A percentile compares a stretch with the other conserved stretches of the same genome.
These are phyloP conservation scores for Hermodice carunculata DNA, from an alignment of 2,888 invertebrate genomes.

Conservation along the genomic window DNA sequence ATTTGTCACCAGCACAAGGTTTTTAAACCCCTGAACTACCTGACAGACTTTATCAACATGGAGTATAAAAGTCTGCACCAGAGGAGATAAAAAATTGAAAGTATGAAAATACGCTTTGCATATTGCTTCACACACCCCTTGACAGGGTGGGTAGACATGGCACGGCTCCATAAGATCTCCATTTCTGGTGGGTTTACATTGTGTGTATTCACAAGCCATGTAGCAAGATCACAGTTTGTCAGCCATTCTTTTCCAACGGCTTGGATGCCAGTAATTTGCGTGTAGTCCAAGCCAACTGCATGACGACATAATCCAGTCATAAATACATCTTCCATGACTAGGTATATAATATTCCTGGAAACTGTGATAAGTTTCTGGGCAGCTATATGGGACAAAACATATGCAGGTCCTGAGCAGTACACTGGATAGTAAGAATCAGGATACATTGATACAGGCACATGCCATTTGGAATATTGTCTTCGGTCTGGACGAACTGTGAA, in stretches of 20 bases:
- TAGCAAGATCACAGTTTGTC: constrained; percentile 37
- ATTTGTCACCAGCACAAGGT: too few species aligned
- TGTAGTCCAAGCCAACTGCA: constrained; percentile 32
- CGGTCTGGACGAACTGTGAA: constrained; percentile 44
- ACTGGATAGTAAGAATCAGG: constrained; percentile 43
- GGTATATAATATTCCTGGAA: constrained; percentile 27
- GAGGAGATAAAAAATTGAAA: too few species aligned
- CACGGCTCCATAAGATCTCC: constrained; percentile 28
- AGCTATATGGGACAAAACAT: constrained; percentile 39
- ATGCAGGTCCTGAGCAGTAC: constrained; percentile 45
- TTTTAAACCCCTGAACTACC: too few species aligned
- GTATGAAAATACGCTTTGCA: too few species aligned
- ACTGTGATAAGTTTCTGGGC: constrained; percentile 25
- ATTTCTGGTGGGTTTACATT: constrained; percentile 32
- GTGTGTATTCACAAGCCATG: constrained; percentile 40
- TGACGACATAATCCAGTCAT: constrained; percentile 38
- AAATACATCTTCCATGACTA: constrained; percentile 45
- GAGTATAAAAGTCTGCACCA: too few species aligned
- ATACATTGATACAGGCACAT: constrained; percentile 25
- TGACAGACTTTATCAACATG: too few species aligned
- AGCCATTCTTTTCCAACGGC: constrained; percentile 22
- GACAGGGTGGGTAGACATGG: not conserved
- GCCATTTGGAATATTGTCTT: constrained; percentile 35
- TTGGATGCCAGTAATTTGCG: constrained; percentile 31
- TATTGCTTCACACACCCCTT: too few species aligned